A percentile compares a stretch with the other conserved stretches of the same genome.
Evolutionary conservation across 2,113 vertebrate species (phyloP).

Genomic region (Ivindomyrus marchei): DNA sequence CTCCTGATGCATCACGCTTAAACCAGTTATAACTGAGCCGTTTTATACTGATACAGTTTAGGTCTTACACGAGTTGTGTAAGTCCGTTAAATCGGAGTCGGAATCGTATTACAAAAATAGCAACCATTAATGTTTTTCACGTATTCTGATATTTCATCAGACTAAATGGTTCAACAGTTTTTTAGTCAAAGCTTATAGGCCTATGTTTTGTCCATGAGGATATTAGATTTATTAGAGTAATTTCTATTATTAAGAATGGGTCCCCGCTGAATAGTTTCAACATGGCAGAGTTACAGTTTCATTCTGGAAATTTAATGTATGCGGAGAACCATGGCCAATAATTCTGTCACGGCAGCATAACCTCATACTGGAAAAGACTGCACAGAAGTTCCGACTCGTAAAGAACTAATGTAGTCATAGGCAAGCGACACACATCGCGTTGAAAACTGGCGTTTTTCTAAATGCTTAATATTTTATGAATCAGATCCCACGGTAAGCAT

Average conservation of each 20-base stretch:
- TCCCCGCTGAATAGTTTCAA: background rate
- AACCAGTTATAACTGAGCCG: background rate
- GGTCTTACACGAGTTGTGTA: background rate
- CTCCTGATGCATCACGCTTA: background rate
- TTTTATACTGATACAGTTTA: background rate
- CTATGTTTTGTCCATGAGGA: background rate
- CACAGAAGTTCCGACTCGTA: background rate
- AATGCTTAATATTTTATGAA: background rate
- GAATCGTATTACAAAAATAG: background rate
- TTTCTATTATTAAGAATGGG: background rate
- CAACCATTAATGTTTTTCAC: background rate
- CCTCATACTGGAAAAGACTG: background rate
- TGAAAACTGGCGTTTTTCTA: background rate
- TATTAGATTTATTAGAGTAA: constrained; percentile 2
- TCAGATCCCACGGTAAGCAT: background rate
- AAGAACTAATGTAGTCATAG: background rate
- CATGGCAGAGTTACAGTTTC: constrained; percentile 8
- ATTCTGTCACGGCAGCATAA: background rate
- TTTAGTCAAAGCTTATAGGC: background rate
- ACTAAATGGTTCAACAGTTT: background rate
- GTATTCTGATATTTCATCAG: background rate
- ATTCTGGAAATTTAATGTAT: background rate
- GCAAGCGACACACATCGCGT: background rate
- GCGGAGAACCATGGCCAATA: background rate
- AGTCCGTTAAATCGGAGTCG: background rate